phyloP scores from a whole-genome alignment of 2,888 invertebrate genomes.

The Hecatera dysodea region DNA sequence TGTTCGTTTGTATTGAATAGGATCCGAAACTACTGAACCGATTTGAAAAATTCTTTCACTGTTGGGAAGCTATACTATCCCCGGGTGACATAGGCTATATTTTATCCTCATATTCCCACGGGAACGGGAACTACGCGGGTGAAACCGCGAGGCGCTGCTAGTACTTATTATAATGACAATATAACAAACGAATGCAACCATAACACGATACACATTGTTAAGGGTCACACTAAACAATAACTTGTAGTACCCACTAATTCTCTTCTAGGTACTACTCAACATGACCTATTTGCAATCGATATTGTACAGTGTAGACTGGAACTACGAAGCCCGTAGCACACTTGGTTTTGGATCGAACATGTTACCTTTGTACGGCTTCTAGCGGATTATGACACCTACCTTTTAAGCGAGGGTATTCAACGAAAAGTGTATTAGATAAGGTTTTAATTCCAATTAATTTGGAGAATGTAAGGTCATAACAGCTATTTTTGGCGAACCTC shows the following conservation, averaged over 20 bases:
- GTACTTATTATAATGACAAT: neutral
- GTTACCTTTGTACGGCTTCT: constrained; percentile 36
- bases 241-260: neutral
- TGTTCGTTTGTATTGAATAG: too few relatives aligned
- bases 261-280: neutral
- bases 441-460: neutral
- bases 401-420: neutral
- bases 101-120: too few relatives aligned
- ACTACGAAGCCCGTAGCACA: constrained; percentile 6
- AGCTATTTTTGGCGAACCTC: neutral
- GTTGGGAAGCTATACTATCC: too few relatives aligned
- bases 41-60: too few relatives aligned
- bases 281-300: constrained; percentile 13
- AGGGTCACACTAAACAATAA: neutral
- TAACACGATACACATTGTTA: neutral
- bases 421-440: neutral
- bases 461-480: neutral
- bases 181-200: neutral
- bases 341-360: constrained; percentile 4
- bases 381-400: constrained; percentile 41
- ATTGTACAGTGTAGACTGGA: neutral
- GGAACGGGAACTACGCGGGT: too few relatives aligned
- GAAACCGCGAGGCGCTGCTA: too few relatives aligned
- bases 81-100: too few relatives aligned
- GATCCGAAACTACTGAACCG: too few relatives aligned